Conservation (phyloP, 2,888 invertebrate genomes). For the Andrena bucephala region DNA sequence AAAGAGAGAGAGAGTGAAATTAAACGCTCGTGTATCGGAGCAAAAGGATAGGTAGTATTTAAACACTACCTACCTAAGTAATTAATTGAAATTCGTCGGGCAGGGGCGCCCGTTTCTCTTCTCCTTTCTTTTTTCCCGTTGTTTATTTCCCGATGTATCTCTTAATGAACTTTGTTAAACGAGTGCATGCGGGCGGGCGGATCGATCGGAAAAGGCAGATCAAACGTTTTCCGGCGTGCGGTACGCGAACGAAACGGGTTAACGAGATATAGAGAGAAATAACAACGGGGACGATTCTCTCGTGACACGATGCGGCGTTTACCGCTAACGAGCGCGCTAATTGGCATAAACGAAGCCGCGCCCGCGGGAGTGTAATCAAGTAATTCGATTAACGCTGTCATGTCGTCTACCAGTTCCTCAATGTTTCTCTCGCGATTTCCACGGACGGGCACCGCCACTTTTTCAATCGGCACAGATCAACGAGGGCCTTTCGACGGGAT, state of each 20-base stretch:
- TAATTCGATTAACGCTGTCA: slow-evolving; percentile 64
- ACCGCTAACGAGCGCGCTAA: slow-evolving; percentile 78
- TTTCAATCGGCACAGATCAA: background rate
- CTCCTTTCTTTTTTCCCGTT: background rate
- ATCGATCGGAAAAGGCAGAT: slow-evolving; percentile 47
- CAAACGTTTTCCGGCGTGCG: slow-evolving; percentile 45
- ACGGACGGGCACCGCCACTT: too few species aligned
- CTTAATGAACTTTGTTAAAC: slow-evolving; percentile 52
- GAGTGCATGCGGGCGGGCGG: slow-evolving; percentile 23
- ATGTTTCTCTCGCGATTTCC: slow-evolving; percentile 46
- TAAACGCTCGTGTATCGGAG: background rate
- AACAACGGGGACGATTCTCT: slow-evolving; percentile 63
- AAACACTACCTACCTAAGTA: background rate
- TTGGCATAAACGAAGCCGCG: slow-evolving; percentile 76
- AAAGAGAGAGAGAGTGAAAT: background rate
- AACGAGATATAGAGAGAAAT: slow-evolving; percentile 61
- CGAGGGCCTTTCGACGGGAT: too few species aligned
- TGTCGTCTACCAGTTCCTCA: slow-evolving; percentile 48
- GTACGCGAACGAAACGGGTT: slow-evolving; percentile 35
- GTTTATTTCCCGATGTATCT: slow-evolving; percentile 29
- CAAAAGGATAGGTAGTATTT: background rate
- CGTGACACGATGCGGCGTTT: slow-evolving; percentile 68
- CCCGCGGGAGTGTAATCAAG: slow-evolving; percentile 68
- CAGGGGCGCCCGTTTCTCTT: slow-evolving; percentile 1
- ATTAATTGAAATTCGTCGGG: slow-evolving; percentile 43